Conservation (phyloP, 1,140 invertebrate genomes). For the Penaeus japonicus region DNA sequence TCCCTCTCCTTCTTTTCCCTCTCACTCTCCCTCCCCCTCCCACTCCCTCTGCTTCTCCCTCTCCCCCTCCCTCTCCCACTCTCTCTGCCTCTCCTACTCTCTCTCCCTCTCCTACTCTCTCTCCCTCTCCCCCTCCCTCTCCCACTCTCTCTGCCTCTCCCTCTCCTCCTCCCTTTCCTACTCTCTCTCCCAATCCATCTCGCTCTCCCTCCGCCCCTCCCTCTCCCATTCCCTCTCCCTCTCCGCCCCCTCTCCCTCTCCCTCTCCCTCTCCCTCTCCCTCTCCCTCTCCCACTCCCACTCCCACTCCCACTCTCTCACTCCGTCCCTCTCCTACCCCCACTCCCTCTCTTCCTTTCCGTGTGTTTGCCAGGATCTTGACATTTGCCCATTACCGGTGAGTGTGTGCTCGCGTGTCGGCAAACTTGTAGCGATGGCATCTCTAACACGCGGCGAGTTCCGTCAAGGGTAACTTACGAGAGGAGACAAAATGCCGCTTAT, state of each 20-base stretch:
- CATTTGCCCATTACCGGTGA: too few species aligned
- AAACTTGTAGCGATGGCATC: too few species aligned
- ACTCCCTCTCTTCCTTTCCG: too few species aligned
- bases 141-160: not conserved
- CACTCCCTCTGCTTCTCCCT: constrained; percentile 4
- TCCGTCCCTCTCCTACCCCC: too few species aligned
- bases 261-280: too few species aligned
- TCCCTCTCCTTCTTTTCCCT: not conserved
- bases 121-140: not conserved
- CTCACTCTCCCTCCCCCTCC: constrained; percentile 12
- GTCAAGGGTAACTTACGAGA: too few species aligned
- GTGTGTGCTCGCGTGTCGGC: too few species aligned
- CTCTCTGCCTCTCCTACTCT: not conserved
- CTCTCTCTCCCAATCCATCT: not conserved
- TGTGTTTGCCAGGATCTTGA: too few species aligned
- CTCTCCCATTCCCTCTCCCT: not conserved
- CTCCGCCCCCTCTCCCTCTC: not conserved
- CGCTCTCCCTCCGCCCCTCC: not conserved
- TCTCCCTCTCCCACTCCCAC: too few species aligned
- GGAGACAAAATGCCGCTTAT: too few species aligned
- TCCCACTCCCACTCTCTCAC: too few species aligned
- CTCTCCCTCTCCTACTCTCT: not conserved
- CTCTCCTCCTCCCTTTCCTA: not conserved
- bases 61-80: not conserved
- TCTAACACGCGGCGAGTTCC: too few species aligned